Conservation (phyloP, 2,113 vertebrate genomes). For the Himantopus leucocephalus region DNA sequence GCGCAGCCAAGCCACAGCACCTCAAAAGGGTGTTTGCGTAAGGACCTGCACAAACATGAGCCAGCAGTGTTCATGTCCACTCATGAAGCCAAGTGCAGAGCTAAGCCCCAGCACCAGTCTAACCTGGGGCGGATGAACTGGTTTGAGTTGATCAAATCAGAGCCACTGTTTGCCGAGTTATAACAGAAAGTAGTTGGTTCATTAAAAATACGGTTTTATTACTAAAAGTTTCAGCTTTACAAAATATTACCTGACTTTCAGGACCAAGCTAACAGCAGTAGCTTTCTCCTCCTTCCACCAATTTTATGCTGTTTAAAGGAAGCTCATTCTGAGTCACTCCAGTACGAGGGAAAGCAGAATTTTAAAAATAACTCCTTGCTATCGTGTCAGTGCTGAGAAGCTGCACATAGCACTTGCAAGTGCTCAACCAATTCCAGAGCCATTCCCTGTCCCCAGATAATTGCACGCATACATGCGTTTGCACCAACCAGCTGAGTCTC, state of each 20-base stretch:
- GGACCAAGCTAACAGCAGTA: background rate
- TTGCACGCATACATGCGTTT: accelerated
- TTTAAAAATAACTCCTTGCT: background rate
- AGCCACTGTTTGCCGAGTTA: background rate
- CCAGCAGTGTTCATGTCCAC: background rate
- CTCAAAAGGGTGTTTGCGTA: background rate
- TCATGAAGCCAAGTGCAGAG: background rate
- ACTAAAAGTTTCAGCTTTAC: background rate
- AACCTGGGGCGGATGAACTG: background rate
- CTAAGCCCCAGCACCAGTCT: background rate
- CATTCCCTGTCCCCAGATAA: background rate
- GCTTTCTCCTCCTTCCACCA: background rate
- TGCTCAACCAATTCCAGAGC: background rate
- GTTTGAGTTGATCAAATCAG: background rate
- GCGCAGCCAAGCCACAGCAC: background rate
- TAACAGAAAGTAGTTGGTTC: background rate
- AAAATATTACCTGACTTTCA: background rate
- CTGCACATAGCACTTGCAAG: background rate
- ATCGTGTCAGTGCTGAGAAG: background rate
- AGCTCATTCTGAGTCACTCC: background rate
- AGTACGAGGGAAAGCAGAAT: background rate
- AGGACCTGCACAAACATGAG: background rate
- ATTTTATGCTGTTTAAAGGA: background rate
- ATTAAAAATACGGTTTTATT: background rate
- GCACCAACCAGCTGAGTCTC: background rate